phyloP scores from a whole-genome alignment of 2,113 vertebrate species.

The Excalfactoria chinensis region DNA sequence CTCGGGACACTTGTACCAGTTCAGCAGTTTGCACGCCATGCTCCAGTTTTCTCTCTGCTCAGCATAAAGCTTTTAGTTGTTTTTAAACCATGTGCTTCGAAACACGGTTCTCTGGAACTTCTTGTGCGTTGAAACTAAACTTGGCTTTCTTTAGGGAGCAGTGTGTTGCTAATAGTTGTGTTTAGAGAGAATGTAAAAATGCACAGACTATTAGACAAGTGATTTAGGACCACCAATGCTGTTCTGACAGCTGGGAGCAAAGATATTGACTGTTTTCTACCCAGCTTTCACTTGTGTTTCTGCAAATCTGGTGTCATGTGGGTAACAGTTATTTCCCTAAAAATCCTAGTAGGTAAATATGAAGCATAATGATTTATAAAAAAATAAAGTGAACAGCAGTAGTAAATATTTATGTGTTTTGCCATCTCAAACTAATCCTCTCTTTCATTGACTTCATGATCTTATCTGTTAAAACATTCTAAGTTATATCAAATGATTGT shows the following conservation, averaged over 20 bases:
- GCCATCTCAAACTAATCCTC: background rate
- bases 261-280: background rate
- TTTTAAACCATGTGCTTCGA: background rate
- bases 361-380: background rate
- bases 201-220: background rate
- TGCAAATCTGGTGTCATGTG: background rate
- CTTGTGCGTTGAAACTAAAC: background rate
- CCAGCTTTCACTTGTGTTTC: background rate
- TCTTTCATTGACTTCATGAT: background rate
- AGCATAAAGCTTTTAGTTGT: background rate
- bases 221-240: background rate
- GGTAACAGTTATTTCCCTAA: background rate
- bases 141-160: background rate
- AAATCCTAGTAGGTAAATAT: background rate
- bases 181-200: background rate
- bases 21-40: background rate
- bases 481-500: too few species aligned
- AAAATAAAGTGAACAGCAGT: too few species aligned
- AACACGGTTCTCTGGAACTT: background rate
- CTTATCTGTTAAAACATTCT: background rate
- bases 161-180: background rate
- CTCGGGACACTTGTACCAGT: background rate
- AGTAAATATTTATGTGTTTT: background rate
- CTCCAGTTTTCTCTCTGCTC: background rate
- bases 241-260: background rate